Percentiles rank a stretch among this genome's conserved stretches.
phyloP scores from a whole-genome alignment of 2,113 vertebrate genomes.

The Calidris pugnax region DNA sequence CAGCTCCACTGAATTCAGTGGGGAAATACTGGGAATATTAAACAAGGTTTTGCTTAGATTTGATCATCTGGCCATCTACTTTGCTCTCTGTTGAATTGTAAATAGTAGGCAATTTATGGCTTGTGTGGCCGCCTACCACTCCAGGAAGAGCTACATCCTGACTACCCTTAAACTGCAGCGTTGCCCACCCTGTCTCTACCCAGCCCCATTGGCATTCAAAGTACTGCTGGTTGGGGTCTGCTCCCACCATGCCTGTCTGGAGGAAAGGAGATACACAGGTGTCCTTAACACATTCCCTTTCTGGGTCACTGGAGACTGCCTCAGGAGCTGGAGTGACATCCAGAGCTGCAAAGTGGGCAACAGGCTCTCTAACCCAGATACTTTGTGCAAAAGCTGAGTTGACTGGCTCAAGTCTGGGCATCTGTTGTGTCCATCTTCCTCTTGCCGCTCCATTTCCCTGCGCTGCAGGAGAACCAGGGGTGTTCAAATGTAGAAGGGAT shows the following conservation, averaged over 20 bases:
- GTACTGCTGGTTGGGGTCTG: not conserved
- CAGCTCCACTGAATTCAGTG: not conserved
- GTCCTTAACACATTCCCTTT: not conserved
- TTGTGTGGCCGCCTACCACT: not conserved
- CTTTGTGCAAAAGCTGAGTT: not conserved
- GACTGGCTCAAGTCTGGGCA: constrained; percentile 3
- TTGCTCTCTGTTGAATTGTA: not conserved
- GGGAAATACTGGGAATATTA: not conserved
- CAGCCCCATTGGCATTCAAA: rapidly evolving
- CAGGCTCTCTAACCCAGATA: constrained; percentile 29
- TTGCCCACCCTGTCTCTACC: not conserved
- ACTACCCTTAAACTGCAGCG: not conserved
- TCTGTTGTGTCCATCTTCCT: constrained; percentile 10
- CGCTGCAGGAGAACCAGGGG: not conserved
- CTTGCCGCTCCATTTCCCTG: constrained; percentile 52
- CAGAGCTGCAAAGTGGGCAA: constrained; percentile 22
- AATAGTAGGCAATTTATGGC: not conserved
- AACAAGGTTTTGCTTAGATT: not conserved
- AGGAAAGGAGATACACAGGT: not conserved
- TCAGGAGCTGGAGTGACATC: constrained; percentile 9
- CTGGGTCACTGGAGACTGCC: constrained; percentile 32
- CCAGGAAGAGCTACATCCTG: not conserved
- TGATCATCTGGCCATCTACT: not conserved
- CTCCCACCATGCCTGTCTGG: not conserved
- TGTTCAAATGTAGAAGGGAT: not conserved